These are phyloP conservation scores for Sebastes iracundus DNA, from an alignment of 2,797 vertebrate genomes.

Conservation along the genomic window DNA sequence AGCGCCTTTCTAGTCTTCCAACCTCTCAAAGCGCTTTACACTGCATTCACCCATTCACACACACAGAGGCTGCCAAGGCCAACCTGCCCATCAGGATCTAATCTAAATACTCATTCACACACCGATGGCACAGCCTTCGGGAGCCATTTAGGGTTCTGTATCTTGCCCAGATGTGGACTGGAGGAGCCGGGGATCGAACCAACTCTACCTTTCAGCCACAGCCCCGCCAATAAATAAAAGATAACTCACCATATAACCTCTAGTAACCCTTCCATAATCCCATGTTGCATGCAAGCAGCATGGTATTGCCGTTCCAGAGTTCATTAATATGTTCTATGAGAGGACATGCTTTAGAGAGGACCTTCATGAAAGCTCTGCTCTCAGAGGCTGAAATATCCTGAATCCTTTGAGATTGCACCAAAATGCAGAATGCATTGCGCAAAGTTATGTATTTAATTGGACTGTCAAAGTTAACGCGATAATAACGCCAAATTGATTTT, in stretches of 20 bases:
- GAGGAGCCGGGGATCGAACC: too few relatives aligned
- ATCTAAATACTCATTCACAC: too few relatives aligned
- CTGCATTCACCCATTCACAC: too few relatives aligned
- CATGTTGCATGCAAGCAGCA: neutral
- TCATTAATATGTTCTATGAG: neutral
- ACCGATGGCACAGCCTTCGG: too few relatives aligned
- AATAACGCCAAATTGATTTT: too few relatives aligned
- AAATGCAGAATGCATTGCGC: neutral
- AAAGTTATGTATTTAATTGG: neutral
- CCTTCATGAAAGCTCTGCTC: neutral
- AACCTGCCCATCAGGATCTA: too few relatives aligned
- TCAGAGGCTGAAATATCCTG: neutral
- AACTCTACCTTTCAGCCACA: too few relatives aligned
- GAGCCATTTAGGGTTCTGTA: fast-evolving
- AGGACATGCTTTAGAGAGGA: neutral
- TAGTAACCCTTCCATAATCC: neutral
- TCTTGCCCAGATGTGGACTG: too few relatives aligned
- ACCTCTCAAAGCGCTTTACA: too few relatives aligned
- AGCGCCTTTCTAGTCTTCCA: too few relatives aligned
- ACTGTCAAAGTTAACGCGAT: too few relatives aligned
- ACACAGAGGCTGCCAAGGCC: neutral
- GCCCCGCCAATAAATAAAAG: too few relatives aligned
- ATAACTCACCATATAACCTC: neutral
- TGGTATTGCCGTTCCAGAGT: neutral
- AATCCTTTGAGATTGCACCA: neutral